These are phyloP conservation scores for Actinostola sp. DNA, from an alignment of 92 coral and sea anemone species.

Conservation along the genomic window DNA sequence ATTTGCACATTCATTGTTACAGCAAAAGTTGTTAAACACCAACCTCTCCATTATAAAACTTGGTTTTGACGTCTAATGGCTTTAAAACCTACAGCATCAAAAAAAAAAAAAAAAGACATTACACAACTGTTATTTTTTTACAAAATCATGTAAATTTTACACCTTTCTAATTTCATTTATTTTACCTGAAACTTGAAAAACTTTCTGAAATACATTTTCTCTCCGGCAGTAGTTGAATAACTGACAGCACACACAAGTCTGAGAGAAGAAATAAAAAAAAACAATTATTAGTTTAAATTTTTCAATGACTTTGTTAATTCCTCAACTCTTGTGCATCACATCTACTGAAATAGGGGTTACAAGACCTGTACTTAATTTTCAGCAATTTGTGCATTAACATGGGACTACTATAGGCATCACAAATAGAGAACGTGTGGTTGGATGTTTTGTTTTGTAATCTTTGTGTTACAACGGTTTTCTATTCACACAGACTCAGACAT, in stretches of 20 bases:
- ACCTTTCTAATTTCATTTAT: neutral
- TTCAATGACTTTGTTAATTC: no score
- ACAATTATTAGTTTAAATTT: neutral
- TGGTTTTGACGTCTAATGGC: conserved; percentile 98
- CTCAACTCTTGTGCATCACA: no score
- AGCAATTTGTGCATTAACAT: no score
- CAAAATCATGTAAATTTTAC: no score
- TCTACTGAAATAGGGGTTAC: no score
- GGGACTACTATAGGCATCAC: no score
- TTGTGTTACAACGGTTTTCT: no score
- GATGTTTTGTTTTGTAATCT: no score
- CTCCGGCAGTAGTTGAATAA: conserved; percentile 84
- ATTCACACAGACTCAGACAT: no score
- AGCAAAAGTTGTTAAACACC: neutral
- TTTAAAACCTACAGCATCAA: conserved; percentile 89
- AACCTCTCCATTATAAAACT: conserved; percentile 96
- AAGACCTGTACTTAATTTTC: no score
- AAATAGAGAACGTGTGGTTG: no score
- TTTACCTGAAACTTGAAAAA: conserved; percentile 95
- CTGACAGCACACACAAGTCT: conserved; percentile 99
- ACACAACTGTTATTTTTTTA: neutral
- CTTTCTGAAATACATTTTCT: conserved; percentile 96
- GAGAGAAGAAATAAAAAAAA: neutral
- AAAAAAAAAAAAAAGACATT: neutral
- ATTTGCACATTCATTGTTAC: neutral